Base-by-base conservation (phyloP, 2,888 invertebrate species). In the Syrphus vitripennis region DNA sequence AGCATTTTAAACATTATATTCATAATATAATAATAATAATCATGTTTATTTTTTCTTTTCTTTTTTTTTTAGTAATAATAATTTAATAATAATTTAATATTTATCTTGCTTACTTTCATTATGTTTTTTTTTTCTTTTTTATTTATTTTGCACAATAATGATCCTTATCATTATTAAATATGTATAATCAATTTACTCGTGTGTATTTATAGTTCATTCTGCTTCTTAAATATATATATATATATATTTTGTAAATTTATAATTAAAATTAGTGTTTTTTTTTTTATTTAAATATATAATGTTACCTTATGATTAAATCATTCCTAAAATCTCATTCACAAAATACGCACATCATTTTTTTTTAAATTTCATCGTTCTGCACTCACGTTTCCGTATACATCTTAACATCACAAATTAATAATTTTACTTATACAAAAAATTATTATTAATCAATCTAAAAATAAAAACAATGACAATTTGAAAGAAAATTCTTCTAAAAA, bases 1-100 rank as follows among this genome's bases (percentile, higher is more conserved):
- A 89, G 89, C 89, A 89, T 88, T 87, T 88, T 88, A 88, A 89
- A 88, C 88, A 88, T 88, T 87, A 88, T 88, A 86, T 88, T 88
- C 82, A 88, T 88, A 87, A 87, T 87, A 87, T 87, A 87, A 87
- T 87, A 77, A 82, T 78, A 78, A 78, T 77, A 77, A 70, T 87
- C 70, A 87, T 87, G 72, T 76, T 84, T 63, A 82, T 82, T 48
- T 74, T 83, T 42, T 59, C 21, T 29, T 0, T 16, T 4, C n/a
- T 48, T 26, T 6, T 57, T 37, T 31, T 55, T 53, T 24, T 55
- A 16, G 29, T 75, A 72, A 61, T 79, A 61, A 79, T 79, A 80
- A 83, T 83, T 57, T 67, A 76, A 87, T 87, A 87, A 81, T 88
- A 87, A 87, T 84, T 88, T 88, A 74, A 81, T 83, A 78, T 78